Conservation (phyloP, 2,113 vertebrate species). For the Podarcis cretensis region DNA sequence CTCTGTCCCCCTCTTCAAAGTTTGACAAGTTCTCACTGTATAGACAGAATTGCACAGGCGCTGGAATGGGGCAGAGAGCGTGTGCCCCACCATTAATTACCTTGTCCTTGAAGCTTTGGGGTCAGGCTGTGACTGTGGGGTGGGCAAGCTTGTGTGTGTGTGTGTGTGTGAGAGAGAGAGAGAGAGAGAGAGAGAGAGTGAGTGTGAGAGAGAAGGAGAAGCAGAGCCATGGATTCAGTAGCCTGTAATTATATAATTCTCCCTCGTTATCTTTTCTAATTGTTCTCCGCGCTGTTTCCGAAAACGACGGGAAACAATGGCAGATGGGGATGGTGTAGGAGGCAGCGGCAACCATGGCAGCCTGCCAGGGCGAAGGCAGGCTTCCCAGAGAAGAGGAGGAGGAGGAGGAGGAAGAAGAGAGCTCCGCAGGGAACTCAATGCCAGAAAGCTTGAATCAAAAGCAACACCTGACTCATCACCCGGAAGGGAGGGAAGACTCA, state of each 20-base stretch:
- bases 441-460: slow-evolving; percentile 13
- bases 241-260: slow-evolving; percentile 85
- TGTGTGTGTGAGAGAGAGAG: neutral
- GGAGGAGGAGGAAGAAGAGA: neutral
- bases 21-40: neutral
- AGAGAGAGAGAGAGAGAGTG: slow-evolving; percentile 4
- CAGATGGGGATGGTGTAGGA: slow-evolving; percentile 76
- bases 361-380: slow-evolving; percentile 39
- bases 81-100: slow-evolving; percentile 1
- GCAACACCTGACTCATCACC: slow-evolving; percentile 52
- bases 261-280: slow-evolving; percentile 85
- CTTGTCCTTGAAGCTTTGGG: slow-evolving; percentile 21
- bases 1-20: neutral
- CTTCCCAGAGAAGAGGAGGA: slow-evolving; percentile 43
- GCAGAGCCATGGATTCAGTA: slow-evolving; percentile 64
- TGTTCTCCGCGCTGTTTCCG: slow-evolving; percentile 81
- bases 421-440: neutral
- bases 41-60: neutral
- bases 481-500: slow-evolving; percentile 45
- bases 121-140: slow-evolving; percentile 44
- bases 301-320: slow-evolving; percentile 81
- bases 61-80: slow-evolving; percentile 1
- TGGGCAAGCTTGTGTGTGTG: no score
- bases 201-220: no score
- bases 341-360: slow-evolving; percentile 65